phyloP scores from a whole-genome alignment of 2,113 vertebrate species.

The Miniopterus natalensis region DNA sequence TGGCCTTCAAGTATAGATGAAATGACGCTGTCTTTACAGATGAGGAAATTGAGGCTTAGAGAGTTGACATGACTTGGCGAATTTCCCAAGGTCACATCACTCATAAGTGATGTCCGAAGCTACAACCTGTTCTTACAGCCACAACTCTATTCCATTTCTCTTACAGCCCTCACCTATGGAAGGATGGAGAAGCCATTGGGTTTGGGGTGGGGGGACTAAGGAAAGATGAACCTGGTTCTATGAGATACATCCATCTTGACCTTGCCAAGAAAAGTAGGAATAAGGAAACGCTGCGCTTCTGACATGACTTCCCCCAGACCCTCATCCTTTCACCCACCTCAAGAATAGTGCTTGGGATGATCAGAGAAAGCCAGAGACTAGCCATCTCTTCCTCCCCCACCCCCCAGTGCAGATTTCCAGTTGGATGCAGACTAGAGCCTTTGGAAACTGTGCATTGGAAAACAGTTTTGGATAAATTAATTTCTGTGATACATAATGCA shows the following conservation, averaged over 20 bases:
- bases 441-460: slow-evolving; percentile 48
- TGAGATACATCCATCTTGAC: background rate
- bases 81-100: background rate
- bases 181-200: background rate
- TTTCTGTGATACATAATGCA: slow-evolving; percentile 68
- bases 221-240: background rate
- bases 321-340: background rate
- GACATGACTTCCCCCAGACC: background rate
- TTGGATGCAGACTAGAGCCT: background rate
- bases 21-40: background rate
- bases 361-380: background rate
- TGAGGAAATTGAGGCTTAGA: slow-evolving; percentile 20
- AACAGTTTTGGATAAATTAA: slow-evolving; percentile 72
- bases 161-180: background rate
- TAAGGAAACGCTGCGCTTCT: background rate
- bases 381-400: background rate
- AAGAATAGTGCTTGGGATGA: background rate
- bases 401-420: background rate
- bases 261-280: background rate
- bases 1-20: no score
- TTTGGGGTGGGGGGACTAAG: background rate
- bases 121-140: background rate
- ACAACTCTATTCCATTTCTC: fast-evolving
- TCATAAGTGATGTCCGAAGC: background rate
- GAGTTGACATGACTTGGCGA: slow-evolving; percentile 48